phyloP scores from a whole-genome alignment of 2,888 invertebrate species.

The Hyalella azteca region DNA sequence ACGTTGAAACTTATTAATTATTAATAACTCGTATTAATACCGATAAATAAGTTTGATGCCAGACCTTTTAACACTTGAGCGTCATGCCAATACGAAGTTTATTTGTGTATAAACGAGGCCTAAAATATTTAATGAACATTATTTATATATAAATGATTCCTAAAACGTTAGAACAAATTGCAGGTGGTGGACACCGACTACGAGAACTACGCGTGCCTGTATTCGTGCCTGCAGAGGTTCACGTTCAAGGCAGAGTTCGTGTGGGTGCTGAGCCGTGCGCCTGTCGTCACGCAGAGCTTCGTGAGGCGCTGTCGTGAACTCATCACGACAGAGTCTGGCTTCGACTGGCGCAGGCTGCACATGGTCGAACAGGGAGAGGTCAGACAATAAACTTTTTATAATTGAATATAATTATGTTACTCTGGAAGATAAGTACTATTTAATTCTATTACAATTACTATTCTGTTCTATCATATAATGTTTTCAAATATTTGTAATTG shows the following conservation, averaged over 20 bases:
- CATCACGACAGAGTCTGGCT: neutral
- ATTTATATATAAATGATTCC: too few relatives aligned
- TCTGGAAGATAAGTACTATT: neutral
- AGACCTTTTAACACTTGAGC: too few relatives aligned
- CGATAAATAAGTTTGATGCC: too few relatives aligned
- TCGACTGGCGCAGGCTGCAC: neutral
- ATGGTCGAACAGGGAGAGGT: slow-evolving; percentile 1
- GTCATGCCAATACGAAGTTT: too few relatives aligned
- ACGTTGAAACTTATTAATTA: too few relatives aligned
- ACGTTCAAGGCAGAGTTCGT: slow-evolving; percentile 7
- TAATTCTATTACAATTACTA: neutral
- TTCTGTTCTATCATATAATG: neutral
- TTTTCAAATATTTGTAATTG: too few relatives aligned
- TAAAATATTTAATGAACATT: too few relatives aligned
- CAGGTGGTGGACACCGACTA: neutral
- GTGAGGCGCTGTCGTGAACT: neutral
- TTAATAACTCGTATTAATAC: too few relatives aligned
- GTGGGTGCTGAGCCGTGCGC: neutral
- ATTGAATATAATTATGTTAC: neutral
- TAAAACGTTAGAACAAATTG: too few relatives aligned
- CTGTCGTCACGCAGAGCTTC: neutral
- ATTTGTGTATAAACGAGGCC: too few relatives aligned
- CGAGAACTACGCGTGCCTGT: slow-evolving; percentile 16
- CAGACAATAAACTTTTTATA: neutral
- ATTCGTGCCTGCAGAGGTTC: neutral